Percentiles rank a stretch among this genome's conserved stretches.
phyloP scores from a whole-genome alignment of 2,888 invertebrate genomes.

The Micoletzkya japonica region DNA sequence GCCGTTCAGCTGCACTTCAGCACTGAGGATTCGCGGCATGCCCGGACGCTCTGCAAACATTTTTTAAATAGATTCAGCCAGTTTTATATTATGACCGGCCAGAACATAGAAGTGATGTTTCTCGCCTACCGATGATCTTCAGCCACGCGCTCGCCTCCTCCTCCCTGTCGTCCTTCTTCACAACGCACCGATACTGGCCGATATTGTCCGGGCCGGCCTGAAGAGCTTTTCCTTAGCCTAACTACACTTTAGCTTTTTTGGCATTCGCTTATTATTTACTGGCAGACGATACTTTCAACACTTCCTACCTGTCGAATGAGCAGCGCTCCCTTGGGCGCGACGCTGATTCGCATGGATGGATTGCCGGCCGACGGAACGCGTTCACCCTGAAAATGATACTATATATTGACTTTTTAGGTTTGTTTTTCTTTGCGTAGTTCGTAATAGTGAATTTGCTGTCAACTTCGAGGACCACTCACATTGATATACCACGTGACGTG shows the following conservation, averaged over 20 bases:
- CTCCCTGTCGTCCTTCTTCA: slow-evolving; percentile 89
- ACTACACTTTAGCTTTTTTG: not conserved
- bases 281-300: not conserved
- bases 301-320: slow-evolving; percentile 32
- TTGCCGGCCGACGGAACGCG: slow-evolving; percentile 37
- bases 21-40: slow-evolving; percentile 84
- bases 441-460: not conserved
- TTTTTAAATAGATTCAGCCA: not conserved
- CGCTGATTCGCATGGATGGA: slow-evolving; percentile 37
- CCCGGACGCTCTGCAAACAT: slow-evolving; percentile 81
- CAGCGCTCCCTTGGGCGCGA: slow-evolving; percentile 42
- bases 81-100: not conserved
- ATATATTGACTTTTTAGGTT: not conserved
- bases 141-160: slow-evolving; percentile 75
- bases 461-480: slow-evolving; percentile 11
- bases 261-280: not conserved
- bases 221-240: not conserved
- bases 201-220: slow-evolving; percentile 76
- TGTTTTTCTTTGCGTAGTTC: not conserved
- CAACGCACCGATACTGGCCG: slow-evolving; percentile 79
- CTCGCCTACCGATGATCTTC: slow-evolving; percentile 76
- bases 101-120: not conserved
- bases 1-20: slow-evolving; percentile 74
- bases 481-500: slow-evolving; percentile 36
- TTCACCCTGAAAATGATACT: slow-evolving; percentile 33